Base-by-base conservation (phyloP, 2,888 invertebrate genomes). In the Thymelicus acteon region DNA sequence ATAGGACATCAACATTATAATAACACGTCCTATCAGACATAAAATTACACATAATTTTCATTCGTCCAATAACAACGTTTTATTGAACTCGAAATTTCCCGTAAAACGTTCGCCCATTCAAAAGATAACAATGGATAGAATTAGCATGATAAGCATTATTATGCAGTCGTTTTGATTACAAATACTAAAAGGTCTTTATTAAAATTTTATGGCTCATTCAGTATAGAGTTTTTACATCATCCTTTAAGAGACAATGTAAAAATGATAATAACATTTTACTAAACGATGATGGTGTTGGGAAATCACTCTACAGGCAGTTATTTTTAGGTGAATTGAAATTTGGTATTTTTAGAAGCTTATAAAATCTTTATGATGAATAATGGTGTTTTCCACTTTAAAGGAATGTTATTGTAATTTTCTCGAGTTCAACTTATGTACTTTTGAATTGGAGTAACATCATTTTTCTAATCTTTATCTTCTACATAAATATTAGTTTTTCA, bases 111-210 rank as follows among this genome's bases (percentile, higher is more conserved):
- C 40, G 40, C 49, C 62, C 44, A 57, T 64, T 63, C 49, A 39
- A 60, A 71, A 67, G 70, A 63, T 71, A 71, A 71, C 61, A 71
- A 66, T 61, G n/a, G 52, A 60, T 60, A 37, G 15, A 52, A 71
- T 71, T 66, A 66, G 65, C 64, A 71, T 65, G 70, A 71, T 65
- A 66, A 71, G 52, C 65, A 66, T 61, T 65, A 65, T 71, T 61
- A 61, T 71, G 66, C 57, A 57, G 60, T 19, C 66, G 39, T 71
- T 66, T 66, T 66, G 65, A 66, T 71, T 71, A 54, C 57, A 62
- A 66, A 71, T 24, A 71, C 57, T 66, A 62, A 71, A 71, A 61
- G 61, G 61, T 62, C 31, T 66, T 71, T 71, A 66, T 66, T 71
- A 57, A 66, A 66, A 62, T 66, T 61, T 60, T 66, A 71, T 66